Evolutionary conservation across 2,797 vertebrate species (phyloP).

Genomic region (Phaenicophaeus curvirostris): DNA sequence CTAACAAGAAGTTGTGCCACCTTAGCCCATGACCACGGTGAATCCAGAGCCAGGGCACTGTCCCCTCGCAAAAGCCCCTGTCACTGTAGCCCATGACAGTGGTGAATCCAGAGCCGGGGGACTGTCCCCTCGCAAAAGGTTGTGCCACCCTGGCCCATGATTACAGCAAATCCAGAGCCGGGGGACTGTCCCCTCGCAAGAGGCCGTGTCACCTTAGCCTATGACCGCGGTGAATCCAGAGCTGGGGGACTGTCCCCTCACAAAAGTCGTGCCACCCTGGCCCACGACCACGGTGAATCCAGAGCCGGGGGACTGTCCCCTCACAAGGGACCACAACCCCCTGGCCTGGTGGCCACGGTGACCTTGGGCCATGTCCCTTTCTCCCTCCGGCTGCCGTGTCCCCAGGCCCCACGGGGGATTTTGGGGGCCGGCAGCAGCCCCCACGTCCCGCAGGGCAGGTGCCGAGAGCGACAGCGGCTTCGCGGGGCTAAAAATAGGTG

Average conservation of each 20-base stretch:
- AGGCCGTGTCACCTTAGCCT: too few species aligned
- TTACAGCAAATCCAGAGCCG: not conserved
- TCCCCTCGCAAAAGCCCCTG: not conserved
- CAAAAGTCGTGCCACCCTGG: too few species aligned
- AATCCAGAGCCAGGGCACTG: not conserved
- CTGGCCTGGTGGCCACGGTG: not conserved
- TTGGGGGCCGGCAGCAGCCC: not conserved
- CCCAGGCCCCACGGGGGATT: not conserved
- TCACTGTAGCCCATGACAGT: not conserved
- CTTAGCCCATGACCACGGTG: fast-evolving
- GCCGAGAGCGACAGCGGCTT: not conserved
- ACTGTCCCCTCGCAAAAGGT: too few species aligned
- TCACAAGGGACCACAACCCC: not conserved
- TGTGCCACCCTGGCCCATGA: too few species aligned
- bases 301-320: not conserved
- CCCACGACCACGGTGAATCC: not conserved
- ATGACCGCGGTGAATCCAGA: not conserved
- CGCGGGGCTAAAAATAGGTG: conserved; percentile 32
- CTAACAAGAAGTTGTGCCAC: too few species aligned
- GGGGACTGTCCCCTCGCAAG: not conserved
- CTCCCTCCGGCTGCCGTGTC: not conserved
- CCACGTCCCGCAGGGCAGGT: conserved; percentile 12
- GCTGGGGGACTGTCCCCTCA: not conserved
- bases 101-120: too few species aligned
- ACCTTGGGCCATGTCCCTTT: conserved; percentile 55